phyloP scores from a whole-genome alignment of 2,113 vertebrate genomes.

The Syrmaticus mikado region DNA sequence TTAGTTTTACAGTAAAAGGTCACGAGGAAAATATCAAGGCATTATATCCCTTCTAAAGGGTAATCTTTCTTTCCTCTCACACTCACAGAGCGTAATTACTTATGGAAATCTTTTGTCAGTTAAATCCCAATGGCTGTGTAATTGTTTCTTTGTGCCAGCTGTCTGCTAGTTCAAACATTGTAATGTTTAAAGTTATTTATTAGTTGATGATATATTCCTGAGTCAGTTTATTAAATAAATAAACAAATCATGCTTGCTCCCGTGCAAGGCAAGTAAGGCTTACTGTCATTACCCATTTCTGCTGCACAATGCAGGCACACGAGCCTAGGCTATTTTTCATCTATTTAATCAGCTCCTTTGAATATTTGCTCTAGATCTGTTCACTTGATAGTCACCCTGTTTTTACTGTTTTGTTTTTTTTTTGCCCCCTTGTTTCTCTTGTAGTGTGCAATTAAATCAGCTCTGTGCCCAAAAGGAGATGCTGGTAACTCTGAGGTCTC shows the following conservation, averaged over 20 bases:
- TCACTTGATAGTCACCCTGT: background rate
- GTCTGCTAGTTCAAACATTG: conserved; percentile 50
- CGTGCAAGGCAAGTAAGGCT: background rate
- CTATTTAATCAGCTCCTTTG: background rate
- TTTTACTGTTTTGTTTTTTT: background rate
- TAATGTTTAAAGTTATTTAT: conserved; percentile 67
- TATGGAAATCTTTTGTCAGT: conserved; percentile 55
- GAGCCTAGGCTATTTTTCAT: background rate
- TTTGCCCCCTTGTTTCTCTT: background rate
- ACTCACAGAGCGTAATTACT: background rate
- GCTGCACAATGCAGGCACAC: background rate
- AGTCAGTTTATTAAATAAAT: conserved; percentile 58
- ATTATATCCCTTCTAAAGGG: conserved; percentile 31
- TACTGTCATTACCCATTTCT: background rate
- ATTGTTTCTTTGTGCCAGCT: conserved; percentile 62
- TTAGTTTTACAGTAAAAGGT: conserved; percentile 3
- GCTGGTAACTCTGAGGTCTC: background rate
- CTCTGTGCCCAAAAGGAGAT: background rate
- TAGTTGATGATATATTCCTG: conserved; percentile 60
- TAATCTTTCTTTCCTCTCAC: conserved; percentile 8
- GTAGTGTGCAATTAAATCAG: background rate
- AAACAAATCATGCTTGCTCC: background rate
- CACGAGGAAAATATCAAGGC: conserved; percentile 35
- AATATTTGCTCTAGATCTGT: background rate
- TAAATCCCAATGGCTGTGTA: conserved; percentile 50